Evolutionary conservation across 2,888 invertebrate species (phyloP), one percentile per base, ranked within the genome.

Genomic region (Caenorhabditis auriculariae): DNA sequence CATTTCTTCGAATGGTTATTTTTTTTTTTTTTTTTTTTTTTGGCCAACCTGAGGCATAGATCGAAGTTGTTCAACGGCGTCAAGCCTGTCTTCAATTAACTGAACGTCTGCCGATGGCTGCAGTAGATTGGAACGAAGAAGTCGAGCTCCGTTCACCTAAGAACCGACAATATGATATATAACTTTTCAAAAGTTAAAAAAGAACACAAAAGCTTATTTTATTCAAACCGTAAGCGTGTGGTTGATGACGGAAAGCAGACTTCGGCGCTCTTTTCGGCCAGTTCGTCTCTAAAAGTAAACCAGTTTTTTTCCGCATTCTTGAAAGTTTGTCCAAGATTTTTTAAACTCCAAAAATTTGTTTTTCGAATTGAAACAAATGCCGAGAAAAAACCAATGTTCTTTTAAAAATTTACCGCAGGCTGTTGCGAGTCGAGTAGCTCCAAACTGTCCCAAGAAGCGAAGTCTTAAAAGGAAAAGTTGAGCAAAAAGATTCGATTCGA

Each of bases 51-150:
- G 46, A 4, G 59, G 55, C 77, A 88, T 87, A 37, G 87, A 86
- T 24, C 88, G 86, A 5, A 94, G 83, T 82, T 92, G 91, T 54
- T 88, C 85, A 0, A 93, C 87, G 52, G 89, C 88, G 66, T 89
- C 87, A 55, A 90, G 86, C 43, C 91, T 86, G 19, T 86, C 84
- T 68, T 87, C 85, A 59, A 93, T 90, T 3, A 87, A 85, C 1
- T 86, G 83, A 53, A 85, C 81, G 49, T 88, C 86, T 75, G 87
- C 89, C 0, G 88, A 88, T 0, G 94, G 93, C 81, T 85, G 84
- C 3, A 85, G 78, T 65, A 93, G 88, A 47, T 88, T 87, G 0
- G 91, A 89, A 52, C 93, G 84, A n/a, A 93, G 84, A 29, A 89
- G 86, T 60, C 91, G 85, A 21, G 87, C 85, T 0, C 94, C 94